Conservation (phyloP, 2,888 invertebrate genomes). For the Brenthis ino region DNA sequence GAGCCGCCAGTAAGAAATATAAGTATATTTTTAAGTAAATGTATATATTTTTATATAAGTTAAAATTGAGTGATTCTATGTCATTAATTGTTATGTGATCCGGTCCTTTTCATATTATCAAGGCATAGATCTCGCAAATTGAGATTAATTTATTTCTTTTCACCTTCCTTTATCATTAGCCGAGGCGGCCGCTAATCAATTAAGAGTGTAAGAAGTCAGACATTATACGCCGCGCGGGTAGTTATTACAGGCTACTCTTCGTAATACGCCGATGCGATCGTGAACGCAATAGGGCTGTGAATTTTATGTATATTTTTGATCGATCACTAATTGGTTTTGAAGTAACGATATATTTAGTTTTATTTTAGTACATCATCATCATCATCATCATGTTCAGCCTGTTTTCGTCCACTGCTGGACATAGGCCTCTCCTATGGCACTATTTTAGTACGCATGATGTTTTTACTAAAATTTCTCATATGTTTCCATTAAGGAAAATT, state of each 20-base stretch:
- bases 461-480: conserved; percentile 8
- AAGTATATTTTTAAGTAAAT: background rate
- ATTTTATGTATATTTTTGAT: conserved; percentile 74
- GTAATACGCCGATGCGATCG: conserved; percentile 80
- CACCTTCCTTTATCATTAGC: conserved; percentile 82
- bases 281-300: conserved; percentile 79
- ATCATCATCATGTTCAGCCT: too few relatives aligned
- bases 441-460: background rate
- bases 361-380: background rate
- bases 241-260: conserved; percentile 77
- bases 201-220: conserved; percentile 82
- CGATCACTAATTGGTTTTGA: conserved; percentile 65
- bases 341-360: conserved; percentile 24
- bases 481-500: conserved; percentile 21
- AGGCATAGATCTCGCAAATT: conserved; percentile 66
- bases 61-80: too few relatives aligned
- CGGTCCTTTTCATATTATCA: conserved; percentile 49
- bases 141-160: conserved; percentile 79
- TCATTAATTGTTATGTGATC: too few relatives aligned
- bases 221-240: conserved; percentile 78
- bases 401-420: too few relatives aligned
- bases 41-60: too few relatives aligned
- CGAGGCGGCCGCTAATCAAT: conserved; percentile 82
- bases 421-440: too few relatives aligned
- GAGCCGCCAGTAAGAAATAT: too few relatives aligned